A percentile compares a stretch with the other conserved stretches of the same genome.
Conservation (phyloP, 2,888 invertebrate species). For the Leptothorax acervorum region DNA sequence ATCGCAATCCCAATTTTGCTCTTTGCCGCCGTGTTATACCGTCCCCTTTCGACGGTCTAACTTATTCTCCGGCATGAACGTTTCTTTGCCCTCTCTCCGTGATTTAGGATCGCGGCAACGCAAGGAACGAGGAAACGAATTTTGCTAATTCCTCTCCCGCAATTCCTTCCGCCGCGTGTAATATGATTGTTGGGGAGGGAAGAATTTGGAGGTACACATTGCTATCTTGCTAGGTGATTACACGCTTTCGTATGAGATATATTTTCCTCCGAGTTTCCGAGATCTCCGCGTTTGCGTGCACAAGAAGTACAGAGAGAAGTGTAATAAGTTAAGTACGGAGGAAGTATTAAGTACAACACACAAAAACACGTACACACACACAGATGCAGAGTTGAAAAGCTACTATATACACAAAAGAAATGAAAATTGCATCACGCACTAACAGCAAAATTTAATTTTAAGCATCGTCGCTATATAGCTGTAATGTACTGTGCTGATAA, state of each 20-base stretch:
- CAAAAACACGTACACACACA: background rate
- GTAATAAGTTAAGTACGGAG: slow-evolving; percentile 15
- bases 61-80: slow-evolving; percentile 10
- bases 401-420: background rate
- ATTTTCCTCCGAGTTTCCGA: slow-evolving; percentile 15
- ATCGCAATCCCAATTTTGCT: slow-evolving; percentile 37
- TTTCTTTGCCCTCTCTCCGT: slow-evolving; percentile 22
- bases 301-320: background rate
- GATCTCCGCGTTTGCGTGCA: slow-evolving; percentile 15
- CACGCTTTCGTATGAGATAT: slow-evolving; percentile 12
- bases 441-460: slow-evolving; percentile 16
- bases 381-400: background rate
- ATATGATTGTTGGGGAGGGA: slow-evolving; percentile 28
- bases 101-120: slow-evolving; percentile 51
- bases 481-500: background rate
- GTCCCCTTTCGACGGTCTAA: slow-evolving; percentile 19
- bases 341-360: background rate
- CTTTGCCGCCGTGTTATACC: background rate
- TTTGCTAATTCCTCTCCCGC: slow-evolving; percentile 55
- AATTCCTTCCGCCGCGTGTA: slow-evolving; percentile 21
- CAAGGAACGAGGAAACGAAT: slow-evolving; percentile 49
- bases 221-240: slow-evolving; percentile 11
- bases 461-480: background rate
- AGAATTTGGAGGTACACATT: slow-evolving; percentile 7
- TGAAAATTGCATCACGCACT: slow-evolving; percentile 18